Conservation (phyloP, 2,113 vertebrate genomes). For the Anoplopoma fimbria region DNA sequence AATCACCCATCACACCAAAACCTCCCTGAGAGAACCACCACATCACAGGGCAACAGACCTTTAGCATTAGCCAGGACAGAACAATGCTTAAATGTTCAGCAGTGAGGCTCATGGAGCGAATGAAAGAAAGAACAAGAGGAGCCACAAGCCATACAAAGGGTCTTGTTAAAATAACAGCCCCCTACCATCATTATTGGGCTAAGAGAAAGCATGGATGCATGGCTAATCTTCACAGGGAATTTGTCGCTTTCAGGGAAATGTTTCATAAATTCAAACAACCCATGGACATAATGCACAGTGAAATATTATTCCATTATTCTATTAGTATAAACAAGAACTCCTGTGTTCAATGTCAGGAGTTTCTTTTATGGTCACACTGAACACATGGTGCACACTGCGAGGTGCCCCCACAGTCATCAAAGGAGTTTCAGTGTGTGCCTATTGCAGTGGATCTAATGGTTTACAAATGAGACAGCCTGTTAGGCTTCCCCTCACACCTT, state of each 20-base stretch:
- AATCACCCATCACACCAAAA: conserved; percentile 42
- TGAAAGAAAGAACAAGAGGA: conserved; percentile 59
- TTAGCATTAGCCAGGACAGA: conserved; percentile 56
- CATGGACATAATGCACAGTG: conserved; percentile 8
- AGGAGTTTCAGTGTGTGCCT: conserved; percentile 36
- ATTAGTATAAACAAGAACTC: conserved; percentile 50
- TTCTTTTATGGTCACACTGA: conserved; percentile 52
- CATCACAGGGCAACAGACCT: conserved; percentile 66
- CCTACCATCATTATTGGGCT: conserved; percentile 48
- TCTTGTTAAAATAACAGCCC: conserved; percentile 59
- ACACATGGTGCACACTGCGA: conserved; percentile 60
- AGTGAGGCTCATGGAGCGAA: conserved; percentile 56
- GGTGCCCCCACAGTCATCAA: conserved; percentile 58
- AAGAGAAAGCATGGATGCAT: conserved; percentile 16
- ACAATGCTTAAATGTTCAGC: conserved; percentile 64
- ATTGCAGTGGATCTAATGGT: conserved; percentile 34
- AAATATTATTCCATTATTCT: conserved; percentile 34
- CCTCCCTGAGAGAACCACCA: conserved; percentile 54
- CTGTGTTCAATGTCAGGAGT: conserved; percentile 22
- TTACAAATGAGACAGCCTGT: conserved; percentile 62
- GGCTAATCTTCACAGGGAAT: conserved; percentile 37
- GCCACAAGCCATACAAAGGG: conserved; percentile 49
- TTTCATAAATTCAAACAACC: conserved; percentile 14
- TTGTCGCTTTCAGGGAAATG: conserved; percentile 11
- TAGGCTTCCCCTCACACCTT: conserved; percentile 67